Percentiles rank a stretch among this genome's conserved stretches.
Conservation (phyloP, 2,113 vertebrate species). For the Poecilia latipinna region DNA sequence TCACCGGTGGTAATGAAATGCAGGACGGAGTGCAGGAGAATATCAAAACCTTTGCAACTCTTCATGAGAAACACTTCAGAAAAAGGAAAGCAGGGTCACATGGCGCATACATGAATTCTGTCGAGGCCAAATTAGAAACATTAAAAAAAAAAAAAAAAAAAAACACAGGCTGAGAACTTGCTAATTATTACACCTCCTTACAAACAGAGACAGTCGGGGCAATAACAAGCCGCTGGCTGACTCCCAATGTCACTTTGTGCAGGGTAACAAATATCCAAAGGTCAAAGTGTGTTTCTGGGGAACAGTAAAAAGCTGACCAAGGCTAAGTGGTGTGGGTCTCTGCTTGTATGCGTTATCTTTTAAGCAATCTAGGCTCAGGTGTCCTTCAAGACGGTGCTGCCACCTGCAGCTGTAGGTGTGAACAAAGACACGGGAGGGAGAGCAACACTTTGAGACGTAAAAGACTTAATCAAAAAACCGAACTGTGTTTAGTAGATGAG, state of each 20-base stretch:
- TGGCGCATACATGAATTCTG: conserved; percentile 74
- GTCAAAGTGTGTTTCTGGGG: conserved; percentile 78
- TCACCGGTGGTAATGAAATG: conserved; percentile 75
- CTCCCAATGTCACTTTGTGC: conserved; percentile 79
- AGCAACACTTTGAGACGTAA: conserved; percentile 24
- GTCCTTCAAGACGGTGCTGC: conserved; percentile 78
- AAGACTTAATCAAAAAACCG: conserved; percentile 19
- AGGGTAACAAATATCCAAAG: conserved; percentile 85
- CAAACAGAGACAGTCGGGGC: conserved; percentile 71
- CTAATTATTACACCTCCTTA: conserved; percentile 82
- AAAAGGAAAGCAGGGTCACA: conserved; percentile 72
- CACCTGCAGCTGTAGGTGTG: conserved; percentile 77
- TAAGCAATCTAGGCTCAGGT: conserved; percentile 58
- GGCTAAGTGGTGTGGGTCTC: conserved; percentile 67
- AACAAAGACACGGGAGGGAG: conserved; percentile 54
- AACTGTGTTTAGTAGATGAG: conserved; percentile 11
- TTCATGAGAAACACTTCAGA: conserved; percentile 60
- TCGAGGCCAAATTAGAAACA: conserved; percentile 75
- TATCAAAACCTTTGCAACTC: conserved; percentile 62
- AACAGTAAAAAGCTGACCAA: conserved; percentile 64
- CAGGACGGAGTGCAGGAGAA: conserved; percentile 70
- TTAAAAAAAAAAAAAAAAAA: conserved; percentile 58
- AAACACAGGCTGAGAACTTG: conserved; percentile 70
- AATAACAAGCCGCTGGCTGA: conserved; percentile 70
- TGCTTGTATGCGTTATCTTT: conserved; percentile 58